These are phyloP conservation scores for Acanthis flammea DNA, from an alignment of 2,797 vertebrate species.

Conservation along the genomic window DNA sequence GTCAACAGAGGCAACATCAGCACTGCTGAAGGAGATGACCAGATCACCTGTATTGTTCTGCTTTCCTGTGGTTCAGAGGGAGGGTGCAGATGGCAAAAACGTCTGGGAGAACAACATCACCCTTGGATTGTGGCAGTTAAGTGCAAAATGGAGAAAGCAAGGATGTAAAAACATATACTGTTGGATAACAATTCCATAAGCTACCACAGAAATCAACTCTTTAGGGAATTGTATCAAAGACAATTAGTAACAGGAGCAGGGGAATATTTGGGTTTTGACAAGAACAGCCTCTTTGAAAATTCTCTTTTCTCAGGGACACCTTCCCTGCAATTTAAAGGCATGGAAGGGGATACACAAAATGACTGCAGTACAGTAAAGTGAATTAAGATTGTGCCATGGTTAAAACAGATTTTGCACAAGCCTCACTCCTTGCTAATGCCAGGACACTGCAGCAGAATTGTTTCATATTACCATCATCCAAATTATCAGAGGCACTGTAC, in stretches of 20 bases:
- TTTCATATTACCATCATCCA: not conserved
- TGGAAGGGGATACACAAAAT: not conserved
- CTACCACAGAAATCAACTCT: not conserved
- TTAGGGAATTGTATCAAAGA: not conserved
- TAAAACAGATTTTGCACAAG: not conserved
- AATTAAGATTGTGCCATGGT: not conserved
- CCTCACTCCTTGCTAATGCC: not conserved
- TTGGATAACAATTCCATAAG: not conserved
- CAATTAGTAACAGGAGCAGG: not conserved
- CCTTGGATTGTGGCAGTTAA: not conserved
- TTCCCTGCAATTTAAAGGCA: not conserved
- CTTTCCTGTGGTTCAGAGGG: not conserved
- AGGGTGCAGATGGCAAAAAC: not conserved
- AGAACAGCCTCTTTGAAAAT: not conserved
- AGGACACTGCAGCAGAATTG: not conserved
- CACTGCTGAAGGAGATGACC: not conserved
- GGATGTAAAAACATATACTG: not conserved
- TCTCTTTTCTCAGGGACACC: not conserved
- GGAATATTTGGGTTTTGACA: not conserved
- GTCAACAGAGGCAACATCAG: not conserved
- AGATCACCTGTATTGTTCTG: not conserved
- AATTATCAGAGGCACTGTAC: not conserved
- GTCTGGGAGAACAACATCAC: not conserved
- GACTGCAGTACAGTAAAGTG: not conserved
- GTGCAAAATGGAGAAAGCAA: not conserved